A percentile compares a stretch with the other conserved stretches of the same genome.
These are phyloP conservation scores for Strigamia maritima DNA, from an alignment of 2,888 invertebrate species.

Conservation along the genomic window DNA sequence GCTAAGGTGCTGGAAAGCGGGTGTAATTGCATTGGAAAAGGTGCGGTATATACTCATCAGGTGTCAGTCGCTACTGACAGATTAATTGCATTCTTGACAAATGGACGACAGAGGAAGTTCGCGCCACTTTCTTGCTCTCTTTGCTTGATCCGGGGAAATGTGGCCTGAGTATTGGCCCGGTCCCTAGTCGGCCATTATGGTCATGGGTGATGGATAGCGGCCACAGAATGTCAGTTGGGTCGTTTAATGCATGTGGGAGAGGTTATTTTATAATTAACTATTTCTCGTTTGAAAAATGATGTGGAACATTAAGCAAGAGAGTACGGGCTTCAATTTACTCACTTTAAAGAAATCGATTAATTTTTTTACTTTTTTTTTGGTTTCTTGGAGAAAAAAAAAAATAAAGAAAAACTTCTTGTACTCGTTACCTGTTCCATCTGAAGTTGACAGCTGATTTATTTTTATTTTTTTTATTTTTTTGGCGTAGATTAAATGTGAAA, in stretches of 20 bases:
- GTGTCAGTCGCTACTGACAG: constrained; percentile 8
- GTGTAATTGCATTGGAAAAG: background rate
- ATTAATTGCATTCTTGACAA: constrained; percentile 29
- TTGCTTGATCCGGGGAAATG: constrained; percentile 24
- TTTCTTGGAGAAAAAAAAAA: background rate
- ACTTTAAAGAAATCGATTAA: background rate
- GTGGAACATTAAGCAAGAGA: background rate
- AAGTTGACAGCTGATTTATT: background rate
- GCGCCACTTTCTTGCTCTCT: constrained; percentile 25
- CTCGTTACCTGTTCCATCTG: background rate
- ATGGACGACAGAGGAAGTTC: constrained; percentile 29
- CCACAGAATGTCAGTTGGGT: background rate
- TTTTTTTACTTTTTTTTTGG: background rate
- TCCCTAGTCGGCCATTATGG: constrained; percentile 15
- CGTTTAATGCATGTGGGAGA: constrained; percentile 3
- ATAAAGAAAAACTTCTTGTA: background rate
- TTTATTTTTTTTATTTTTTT: background rate
- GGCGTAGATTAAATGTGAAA: background rate
- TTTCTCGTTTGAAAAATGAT: constrained; percentile 31
- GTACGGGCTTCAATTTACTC: background rate
- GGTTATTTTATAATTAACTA: constrained; percentile 36
- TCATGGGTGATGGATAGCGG: constrained; percentile 8
- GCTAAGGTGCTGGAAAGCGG: background rate
- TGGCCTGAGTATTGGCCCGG: constrained; percentile 15
- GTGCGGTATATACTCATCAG: constrained; percentile 12